phyloP scores from a whole-genome alignment of 2,113 vertebrate species.

The Benitochromis conjunctus region DNA sequence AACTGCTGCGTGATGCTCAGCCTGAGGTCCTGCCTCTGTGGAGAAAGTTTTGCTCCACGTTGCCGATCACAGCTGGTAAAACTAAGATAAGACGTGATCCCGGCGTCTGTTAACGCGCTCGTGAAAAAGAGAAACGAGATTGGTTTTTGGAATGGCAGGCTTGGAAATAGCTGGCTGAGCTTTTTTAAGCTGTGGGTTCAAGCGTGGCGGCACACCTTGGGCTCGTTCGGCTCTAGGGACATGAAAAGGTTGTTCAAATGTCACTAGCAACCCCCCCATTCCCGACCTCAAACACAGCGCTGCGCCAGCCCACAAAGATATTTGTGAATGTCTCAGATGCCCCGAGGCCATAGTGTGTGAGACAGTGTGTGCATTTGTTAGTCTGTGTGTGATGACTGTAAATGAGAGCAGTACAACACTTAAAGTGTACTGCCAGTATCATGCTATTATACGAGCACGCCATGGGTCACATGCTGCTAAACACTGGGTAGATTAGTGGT shows the following conservation, averaged over 20 bases:
- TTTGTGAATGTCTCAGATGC: conserved; percentile 54
- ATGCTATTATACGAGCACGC: not conserved
- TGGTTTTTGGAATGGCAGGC: conserved; percentile 16
- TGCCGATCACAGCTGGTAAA: not conserved
- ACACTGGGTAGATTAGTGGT: not conserved
- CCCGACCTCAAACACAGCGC: conserved; percentile 20
- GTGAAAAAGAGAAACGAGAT: not conserved
- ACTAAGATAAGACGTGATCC: not conserved
- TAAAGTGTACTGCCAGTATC: not conserved
- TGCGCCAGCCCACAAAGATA: conserved; percentile 24
- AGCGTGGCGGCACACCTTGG: conserved; percentile 47
- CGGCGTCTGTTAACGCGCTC: conserved; percentile 24
- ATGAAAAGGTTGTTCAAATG: conserved; percentile 68
- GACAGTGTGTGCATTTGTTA: conserved; percentile 8
- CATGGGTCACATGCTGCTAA: conserved; percentile 2
- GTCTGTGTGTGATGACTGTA: conserved; percentile 17
- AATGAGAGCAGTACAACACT: conserved; percentile 20
- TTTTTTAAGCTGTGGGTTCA: conserved; percentile 46
- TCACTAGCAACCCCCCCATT: conserved; percentile 32
- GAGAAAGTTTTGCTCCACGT: not conserved
- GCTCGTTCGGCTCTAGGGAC: conserved; percentile 45
- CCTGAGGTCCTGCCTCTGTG: not conserved
- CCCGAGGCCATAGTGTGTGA: conserved; percentile 27
- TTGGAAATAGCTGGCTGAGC: conserved; percentile 43
- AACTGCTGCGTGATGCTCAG: not conserved